These are phyloP conservation scores for Amphipoea oculea DNA, from an alignment of 2,888 invertebrate species.

Conservation along the genomic window DNA sequence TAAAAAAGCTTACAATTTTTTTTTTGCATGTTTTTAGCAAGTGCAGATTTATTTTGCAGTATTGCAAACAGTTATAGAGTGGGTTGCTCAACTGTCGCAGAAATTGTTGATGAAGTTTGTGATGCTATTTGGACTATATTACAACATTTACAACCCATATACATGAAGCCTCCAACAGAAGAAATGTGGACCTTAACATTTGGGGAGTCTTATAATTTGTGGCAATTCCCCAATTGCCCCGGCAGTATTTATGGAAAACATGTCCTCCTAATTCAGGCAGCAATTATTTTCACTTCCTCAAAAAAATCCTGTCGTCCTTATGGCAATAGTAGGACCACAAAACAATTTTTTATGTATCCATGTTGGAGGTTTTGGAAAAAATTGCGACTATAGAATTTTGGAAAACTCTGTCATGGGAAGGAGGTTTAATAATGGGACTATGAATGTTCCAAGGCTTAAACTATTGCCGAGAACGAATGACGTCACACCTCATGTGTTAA, in stretches of 20 bases:
- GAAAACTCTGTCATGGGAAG: not conserved
- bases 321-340: not conserved
- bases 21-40: constrained; percentile 9
- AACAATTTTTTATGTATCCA: too few relatives aligned
- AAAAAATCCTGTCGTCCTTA: constrained; percentile 10
- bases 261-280: constrained; percentile 50
- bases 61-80: constrained; percentile 21
- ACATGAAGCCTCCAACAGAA: constrained; percentile 56
- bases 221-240: constrained; percentile 59
- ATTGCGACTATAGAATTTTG: not conserved
- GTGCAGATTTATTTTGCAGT: constrained; percentile 19
- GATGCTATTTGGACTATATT: constrained; percentile 32
- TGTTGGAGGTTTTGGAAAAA: not conserved
- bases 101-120: constrained; percentile 18
- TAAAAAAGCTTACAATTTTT: constrained; percentile 1
- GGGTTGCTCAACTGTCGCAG: constrained; percentile 16
- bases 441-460: not conserved
- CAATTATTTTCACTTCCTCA: constrained; percentile 51
- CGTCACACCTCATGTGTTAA: constrained; percentile 21
- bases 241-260: constrained; percentile 23
- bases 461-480: constrained; percentile 4
- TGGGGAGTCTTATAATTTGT: constrained; percentile 44
- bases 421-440: not conserved
- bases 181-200: constrained; percentile 52
- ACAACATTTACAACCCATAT: constrained; percentile 59